Evolutionary conservation across 1,140 invertebrate species (phyloP), one percentile per base, ranked within the genome.

Genomic region (Portunus trituberculatus): DNA sequence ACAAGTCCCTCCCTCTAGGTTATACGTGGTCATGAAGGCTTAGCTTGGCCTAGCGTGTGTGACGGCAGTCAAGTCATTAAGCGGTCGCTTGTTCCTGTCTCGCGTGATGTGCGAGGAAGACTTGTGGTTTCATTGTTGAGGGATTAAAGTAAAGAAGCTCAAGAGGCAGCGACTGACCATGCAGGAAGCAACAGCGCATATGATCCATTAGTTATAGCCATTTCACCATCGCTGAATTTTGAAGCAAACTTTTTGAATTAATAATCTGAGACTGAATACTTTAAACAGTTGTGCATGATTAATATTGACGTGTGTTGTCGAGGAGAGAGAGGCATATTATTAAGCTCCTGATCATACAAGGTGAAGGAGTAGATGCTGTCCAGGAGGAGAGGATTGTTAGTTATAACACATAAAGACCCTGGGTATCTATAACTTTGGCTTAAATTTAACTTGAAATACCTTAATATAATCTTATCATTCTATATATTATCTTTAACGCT

Each of bases 221-320:
- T 95, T 95, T 95, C 94, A 95, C 94, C 94, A 95, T 95, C 94
- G 94, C 39, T 59, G 94, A 86, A 95, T 91, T 95, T 95, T 95
- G 90, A 87, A 86, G 39, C 32, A 32, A 92, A 86, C 86, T 91
- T 82, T 52, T 89, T 90, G 90, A 76, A 46, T 90, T 59, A 90
- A 67, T 59, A 90, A 67, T 82, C 76, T 39, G 92, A 83, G 32
- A 82, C 31, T 59, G n/a, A 94, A 67, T 90, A 90, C 52, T 90
- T 89, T 90, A 91, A 88, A 67, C 10, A 92, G 10, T 48, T 84
- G 31, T 88, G 48, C 86, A 86, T 86, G 91, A 76, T 88, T 90
- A 16, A 94, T 94, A 88, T 76, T 95, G 31, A 95, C 48, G 0
- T 95, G 90, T 95, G 90, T 88, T 92, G 46, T 95, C 94, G 94